Evolutionary conservation across 2,113 vertebrate genomes (phyloP).

Genomic region (Pseudopodoces humilis): DNA sequence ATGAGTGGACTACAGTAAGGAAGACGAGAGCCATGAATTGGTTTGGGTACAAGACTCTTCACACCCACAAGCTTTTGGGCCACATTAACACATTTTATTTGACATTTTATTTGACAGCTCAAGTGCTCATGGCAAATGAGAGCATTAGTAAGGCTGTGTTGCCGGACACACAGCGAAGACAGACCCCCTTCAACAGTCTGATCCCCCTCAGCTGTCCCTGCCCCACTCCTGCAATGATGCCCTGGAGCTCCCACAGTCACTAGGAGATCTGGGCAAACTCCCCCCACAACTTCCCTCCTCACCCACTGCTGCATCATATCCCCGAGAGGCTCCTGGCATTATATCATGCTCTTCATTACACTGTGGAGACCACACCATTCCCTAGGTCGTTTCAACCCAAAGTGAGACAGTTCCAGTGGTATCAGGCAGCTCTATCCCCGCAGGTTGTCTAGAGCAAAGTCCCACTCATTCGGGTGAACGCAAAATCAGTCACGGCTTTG

Average conservation of each 20-base stretch:
- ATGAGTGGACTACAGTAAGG: fast-evolving
- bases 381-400: background rate
- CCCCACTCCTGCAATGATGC: fast-evolving
- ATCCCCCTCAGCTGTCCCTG: fast-evolving
- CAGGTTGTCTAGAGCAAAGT: too few species aligned
- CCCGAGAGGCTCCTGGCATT: background rate
- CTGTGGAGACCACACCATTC: background rate
- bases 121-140: background rate
- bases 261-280: background rate
- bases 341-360: background rate
- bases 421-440: background rate
- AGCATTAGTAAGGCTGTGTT: background rate
- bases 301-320: background rate
- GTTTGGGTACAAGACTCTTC: too few species aligned
- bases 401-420: background rate
- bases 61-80: background rate
- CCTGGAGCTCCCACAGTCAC: background rate
- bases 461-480: background rate
- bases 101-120: background rate
- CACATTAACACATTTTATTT: background rate
- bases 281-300: background rate
- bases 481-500: background rate
- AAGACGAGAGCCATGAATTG: background rate
- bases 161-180: fast-evolving
- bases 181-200: background rate